These are phyloP conservation scores for Phalera bucephala DNA, from an alignment of 2,888 invertebrate genomes.

Conservation along the genomic window DNA sequence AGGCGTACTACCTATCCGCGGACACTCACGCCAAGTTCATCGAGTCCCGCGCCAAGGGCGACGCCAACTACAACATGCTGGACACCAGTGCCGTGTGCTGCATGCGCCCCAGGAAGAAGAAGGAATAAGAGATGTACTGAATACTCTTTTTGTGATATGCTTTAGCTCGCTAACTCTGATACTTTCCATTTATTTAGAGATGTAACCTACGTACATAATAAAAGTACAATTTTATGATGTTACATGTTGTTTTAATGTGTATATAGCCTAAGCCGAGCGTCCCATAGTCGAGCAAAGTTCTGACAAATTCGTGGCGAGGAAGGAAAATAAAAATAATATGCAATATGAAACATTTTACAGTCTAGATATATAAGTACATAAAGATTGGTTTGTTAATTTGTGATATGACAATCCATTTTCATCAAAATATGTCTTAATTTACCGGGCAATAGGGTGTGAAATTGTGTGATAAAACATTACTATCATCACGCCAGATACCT, in stretches of 20 bases:
- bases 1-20: slow-evolving; percentile 84
- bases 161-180: slow-evolving; percentile 2
- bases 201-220: not conserved
- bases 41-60: slow-evolving; percentile 85
- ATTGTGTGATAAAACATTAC: too few relatives aligned
- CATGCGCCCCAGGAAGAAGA: slow-evolving; percentile 78
- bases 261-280: too few relatives aligned
- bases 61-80: slow-evolving; percentile 87
- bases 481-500: too few relatives aligned
- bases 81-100: slow-evolving; percentile 71
- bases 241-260: slow-evolving; percentile 1
- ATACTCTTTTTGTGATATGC: not conserved
- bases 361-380: too few relatives aligned
- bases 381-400: too few relatives aligned
- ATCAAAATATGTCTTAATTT: too few relatives aligned
- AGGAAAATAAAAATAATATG: too few relatives aligned
- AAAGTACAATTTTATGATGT: slow-evolving; percentile 23
- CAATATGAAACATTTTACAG: too few relatives aligned
- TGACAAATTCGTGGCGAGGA: too few relatives aligned
- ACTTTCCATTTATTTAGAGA: slow-evolving; percentile 4
- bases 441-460: too few relatives aligned
- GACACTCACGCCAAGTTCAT: slow-evolving; percentile 89
- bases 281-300: too few relatives aligned
- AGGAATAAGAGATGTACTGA: slow-evolving; percentile 51
- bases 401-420: too few relatives aligned